Evolutionary conservation across 2,113 vertebrate species (phyloP), one percentile per base, ranked within the genome.

Genomic region (Carassius carassius): DNA sequence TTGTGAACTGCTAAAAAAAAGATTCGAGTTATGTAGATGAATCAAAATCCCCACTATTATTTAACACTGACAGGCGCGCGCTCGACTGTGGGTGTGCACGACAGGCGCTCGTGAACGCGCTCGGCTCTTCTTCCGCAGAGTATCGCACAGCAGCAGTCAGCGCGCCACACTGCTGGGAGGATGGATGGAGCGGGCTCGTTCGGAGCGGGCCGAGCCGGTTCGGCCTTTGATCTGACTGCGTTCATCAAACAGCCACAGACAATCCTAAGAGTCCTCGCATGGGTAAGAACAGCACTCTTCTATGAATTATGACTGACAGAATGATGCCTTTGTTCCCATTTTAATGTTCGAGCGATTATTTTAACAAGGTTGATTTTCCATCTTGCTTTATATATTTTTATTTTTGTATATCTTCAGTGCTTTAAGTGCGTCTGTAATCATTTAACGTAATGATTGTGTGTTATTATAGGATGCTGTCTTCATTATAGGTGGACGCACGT

Each of bases 121-220:
- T 14, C n/a, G 12, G 4, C 41, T 21, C 32, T n/a, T 83, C 47
- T 62, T 74, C 56, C 72, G 70, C 77, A 72, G 80, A 83, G 17
- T 32, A 63, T 86, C 58, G 62, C 25, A 73, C 37, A 35, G 76
- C 51, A 78, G 60, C 35, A 29, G 54, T 11, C 87, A 21, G 21
- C 41, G 16, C 44, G 85, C 83, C 16, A 0, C 41, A 41, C 6
- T 41, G 60, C 72, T 89, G 85, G 62, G 32, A 82, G 78, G 86
- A 96, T 96, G 95, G 95, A 96, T 89, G 95, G 95, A 85, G 90
- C 91, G 44, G 84, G 89, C 67, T 96, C 96, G 60, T 96, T 96
- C 21, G 95, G 96, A 89, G 96, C 96, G 35, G 95, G 95, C 19
- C 90, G 94, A 87, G 95, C 96, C 5, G 96, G 96, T 82, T 91